These are phyloP conservation scores for Berghia stephanieae DNA, from an alignment of 1,140 invertebrate genomes.

Conservation along the genomic window DNA sequence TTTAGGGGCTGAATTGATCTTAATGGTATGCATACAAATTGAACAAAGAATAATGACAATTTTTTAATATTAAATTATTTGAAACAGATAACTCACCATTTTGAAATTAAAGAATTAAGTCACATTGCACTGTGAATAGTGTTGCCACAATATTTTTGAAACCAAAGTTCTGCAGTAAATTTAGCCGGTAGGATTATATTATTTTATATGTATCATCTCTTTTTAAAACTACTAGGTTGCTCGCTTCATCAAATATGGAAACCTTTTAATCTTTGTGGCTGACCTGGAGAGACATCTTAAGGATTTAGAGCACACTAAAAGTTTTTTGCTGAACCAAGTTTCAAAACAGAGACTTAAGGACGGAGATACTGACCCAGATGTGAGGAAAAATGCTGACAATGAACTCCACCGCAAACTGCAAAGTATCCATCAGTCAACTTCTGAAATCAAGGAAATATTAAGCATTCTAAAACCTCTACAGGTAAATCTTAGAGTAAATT, in stretches of 20 bases:
- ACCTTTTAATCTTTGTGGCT: conserved; percentile 59
- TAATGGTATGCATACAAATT: too few species aligned
- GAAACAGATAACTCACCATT: too few species aligned
- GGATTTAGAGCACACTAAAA: conserved; percentile 61
- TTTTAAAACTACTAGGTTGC: conserved; percentile 47
- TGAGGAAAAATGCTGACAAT: conserved; percentile 41
- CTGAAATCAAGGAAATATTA: conserved; percentile 51
- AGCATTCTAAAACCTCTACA: conserved; percentile 45
- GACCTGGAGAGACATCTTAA: conserved; percentile 58
- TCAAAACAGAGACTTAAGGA: conserved; percentile 26
- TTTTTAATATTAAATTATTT: too few species aligned
- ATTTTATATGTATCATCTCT: conserved; percentile 16
- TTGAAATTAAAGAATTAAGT: too few species aligned
- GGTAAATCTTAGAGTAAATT: too few species aligned
- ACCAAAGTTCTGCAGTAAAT: too few species aligned
- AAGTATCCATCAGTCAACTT: conserved; percentile 45
- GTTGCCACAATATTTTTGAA: too few species aligned
- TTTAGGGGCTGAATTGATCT: too few species aligned
- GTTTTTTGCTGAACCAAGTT: conserved; percentile 48
- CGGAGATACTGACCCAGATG: conserved; percentile 24
- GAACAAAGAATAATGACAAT: too few species aligned
- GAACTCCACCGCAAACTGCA: conserved; percentile 47
- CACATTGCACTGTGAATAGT: too few species aligned
- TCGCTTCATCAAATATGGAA: conserved; percentile 60
- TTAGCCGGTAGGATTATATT: too few species aligned